A percentile compares a stretch with the other conserved stretches of the same genome.
Conservation (phyloP, 2,113 vertebrate genomes). For the Megaptera novaeangliae region DNA sequence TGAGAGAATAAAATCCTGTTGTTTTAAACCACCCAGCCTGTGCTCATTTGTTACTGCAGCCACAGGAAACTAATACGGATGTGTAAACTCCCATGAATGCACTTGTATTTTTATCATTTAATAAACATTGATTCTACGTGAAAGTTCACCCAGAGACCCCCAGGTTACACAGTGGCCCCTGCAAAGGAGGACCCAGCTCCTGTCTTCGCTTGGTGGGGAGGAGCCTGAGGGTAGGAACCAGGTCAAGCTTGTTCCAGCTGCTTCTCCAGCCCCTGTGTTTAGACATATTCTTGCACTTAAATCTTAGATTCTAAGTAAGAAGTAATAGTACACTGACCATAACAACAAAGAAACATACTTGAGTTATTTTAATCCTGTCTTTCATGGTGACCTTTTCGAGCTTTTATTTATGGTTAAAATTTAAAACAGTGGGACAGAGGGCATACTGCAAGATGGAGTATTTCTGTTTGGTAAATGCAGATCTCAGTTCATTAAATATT, state of each 20-base stretch:
- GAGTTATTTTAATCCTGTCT: not conserved
- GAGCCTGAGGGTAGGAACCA: too few species aligned
- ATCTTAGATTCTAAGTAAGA: not conserved
- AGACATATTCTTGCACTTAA: not conserved
- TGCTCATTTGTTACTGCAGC: not conserved
- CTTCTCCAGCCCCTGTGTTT: not conserved
- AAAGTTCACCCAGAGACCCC: not conserved
- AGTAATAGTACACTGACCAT: accelerated
- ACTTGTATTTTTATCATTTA: not conserved
- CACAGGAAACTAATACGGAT: not conserved
- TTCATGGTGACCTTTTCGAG: not conserved
- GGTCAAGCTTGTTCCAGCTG: too few species aligned
- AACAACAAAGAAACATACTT: not conserved
- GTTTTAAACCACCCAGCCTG: not conserved
- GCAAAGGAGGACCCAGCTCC: not conserved
- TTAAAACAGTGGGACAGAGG: not conserved
- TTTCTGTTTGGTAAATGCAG: not conserved
- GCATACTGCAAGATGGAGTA: accelerated
- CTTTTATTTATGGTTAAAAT: not conserved
- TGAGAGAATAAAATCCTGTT: not conserved
- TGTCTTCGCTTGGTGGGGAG: accelerated
- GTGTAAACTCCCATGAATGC: too few species aligned
- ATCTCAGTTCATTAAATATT: not conserved
- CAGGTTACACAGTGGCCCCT: not conserved
- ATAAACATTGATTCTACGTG: not conserved